These are phyloP conservation scores for Chaetophractus vellerosus DNA, from an alignment of 2,797 vertebrate genomes.

Conservation along the genomic window DNA sequence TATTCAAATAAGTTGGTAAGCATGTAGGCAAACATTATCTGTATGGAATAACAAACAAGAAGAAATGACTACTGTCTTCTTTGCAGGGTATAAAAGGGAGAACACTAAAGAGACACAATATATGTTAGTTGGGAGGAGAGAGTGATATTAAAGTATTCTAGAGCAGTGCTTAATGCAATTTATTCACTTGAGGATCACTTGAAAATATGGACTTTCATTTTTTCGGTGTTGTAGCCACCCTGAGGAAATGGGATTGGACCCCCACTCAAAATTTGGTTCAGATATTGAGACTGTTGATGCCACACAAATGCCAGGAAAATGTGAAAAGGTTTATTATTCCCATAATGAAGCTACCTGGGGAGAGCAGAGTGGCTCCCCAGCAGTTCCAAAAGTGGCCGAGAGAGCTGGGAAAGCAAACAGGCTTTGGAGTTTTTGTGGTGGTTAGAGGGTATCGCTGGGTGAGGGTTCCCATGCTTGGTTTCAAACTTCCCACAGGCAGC, in stretches of 20 bases:
- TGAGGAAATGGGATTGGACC: background rate
- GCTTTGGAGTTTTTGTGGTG: background rate
- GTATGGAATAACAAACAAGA: background rate
- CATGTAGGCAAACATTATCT: background rate
- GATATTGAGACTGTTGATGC: background rate
- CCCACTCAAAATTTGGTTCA: background rate
- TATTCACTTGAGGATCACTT: background rate
- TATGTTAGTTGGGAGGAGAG: background rate
- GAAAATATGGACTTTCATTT: background rate
- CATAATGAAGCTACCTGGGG: background rate
- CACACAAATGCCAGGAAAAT: background rate
- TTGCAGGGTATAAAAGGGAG: background rate
- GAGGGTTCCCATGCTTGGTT: background rate
- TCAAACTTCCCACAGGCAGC: background rate
- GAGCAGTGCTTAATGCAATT: background rate
- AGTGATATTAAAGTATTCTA: background rate
- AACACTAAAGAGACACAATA: background rate
- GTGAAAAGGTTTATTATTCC: background rate
- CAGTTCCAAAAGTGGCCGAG: no score
- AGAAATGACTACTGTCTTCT: background rate
- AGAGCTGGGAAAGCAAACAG: background rate
- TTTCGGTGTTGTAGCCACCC: background rate
- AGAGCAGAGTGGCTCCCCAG: background rate
- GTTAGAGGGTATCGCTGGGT: no score
- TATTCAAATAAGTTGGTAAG: background rate